These are phyloP conservation scores for Drosophila triauraria DNA, from an alignment of 1,140 invertebrate genomes.

Conservation along the genomic window DNA sequence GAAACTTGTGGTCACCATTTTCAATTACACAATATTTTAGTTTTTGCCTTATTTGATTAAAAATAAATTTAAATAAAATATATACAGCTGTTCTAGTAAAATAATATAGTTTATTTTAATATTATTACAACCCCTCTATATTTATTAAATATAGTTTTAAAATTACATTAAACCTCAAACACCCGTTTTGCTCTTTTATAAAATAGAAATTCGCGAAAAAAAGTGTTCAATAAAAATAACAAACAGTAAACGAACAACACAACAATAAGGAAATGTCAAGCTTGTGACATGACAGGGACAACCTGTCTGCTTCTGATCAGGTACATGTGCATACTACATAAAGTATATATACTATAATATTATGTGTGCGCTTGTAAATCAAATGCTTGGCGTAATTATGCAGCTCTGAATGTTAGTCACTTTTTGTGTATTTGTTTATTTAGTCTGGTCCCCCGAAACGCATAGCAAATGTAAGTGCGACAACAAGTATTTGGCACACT, in stretches of 20 bases:
- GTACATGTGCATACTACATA: conserved; percentile 12
- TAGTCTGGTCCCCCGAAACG: conserved; percentile 6
- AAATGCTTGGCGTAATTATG: conserved; percentile 14
- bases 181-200: neutral
- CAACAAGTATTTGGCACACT: conserved; percentile 33
- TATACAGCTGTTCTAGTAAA: neutral
- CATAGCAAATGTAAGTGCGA: neutral
- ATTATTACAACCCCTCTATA: too few relatives aligned
- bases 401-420: conserved; percentile 12
- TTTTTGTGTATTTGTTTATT: conserved; percentile 9
- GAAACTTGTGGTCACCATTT: neutral
- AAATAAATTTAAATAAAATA: neutral
- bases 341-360: neutral
- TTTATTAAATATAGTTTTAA: too few relatives aligned
- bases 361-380: conserved; percentile 2
- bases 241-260: conserved; percentile 34
- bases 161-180: neutral
- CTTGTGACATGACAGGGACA: conserved; percentile 65
- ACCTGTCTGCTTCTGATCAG: conserved; percentile 52
- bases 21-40: neutral
- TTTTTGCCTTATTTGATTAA: neutral
- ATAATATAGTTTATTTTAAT: too few relatives aligned
- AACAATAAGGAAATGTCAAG: conserved; percentile 62
- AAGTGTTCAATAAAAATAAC: neutral
- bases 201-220: neutral